phyloP scores from a whole-genome alignment of 2,888 invertebrate species.

The Chironomus tentans region DNA sequence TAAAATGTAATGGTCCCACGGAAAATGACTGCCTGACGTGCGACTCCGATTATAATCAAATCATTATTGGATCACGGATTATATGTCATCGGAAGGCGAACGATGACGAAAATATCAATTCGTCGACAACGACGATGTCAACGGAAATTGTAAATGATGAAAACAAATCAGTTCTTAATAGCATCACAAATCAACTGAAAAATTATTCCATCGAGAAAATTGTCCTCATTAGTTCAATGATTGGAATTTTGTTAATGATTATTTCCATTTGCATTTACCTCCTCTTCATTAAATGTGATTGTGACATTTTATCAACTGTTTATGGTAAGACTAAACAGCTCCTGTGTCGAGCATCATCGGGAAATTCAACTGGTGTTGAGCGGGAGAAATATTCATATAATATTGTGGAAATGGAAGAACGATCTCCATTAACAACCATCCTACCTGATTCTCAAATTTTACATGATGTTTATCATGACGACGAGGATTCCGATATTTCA shows the following conservation, averaged over 20 bases:
- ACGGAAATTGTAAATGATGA: background rate
- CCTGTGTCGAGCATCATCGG: background rate
- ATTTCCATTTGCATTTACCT: constrained; percentile 13
- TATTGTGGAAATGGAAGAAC: background rate
- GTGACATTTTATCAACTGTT: background rate
- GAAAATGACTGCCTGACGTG: constrained; percentile 38
- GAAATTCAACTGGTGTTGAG: background rate
- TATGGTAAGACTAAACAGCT: background rate
- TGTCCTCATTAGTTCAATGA: constrained; percentile 3
- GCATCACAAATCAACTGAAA: background rate
- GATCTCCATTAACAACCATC: background rate
- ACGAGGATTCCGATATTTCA: background rate
- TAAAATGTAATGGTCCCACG: constrained; percentile 37
- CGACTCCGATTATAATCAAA: constrained; percentile 36
- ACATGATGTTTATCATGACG: background rate
- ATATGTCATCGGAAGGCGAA: background rate
- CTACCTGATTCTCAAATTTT: background rate
- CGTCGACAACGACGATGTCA: background rate
- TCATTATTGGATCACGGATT: constrained; percentile 30
- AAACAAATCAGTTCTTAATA: background rate
- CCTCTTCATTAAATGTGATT: background rate
- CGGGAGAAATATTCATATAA: constrained; percentile 15
- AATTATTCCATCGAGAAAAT: constrained; percentile 12
- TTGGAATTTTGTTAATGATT: background rate
- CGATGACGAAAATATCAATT: background rate